phyloP scores from a whole-genome alignment of 2,797 vertebrate species.

The Clarias laeviceps region DNA sequence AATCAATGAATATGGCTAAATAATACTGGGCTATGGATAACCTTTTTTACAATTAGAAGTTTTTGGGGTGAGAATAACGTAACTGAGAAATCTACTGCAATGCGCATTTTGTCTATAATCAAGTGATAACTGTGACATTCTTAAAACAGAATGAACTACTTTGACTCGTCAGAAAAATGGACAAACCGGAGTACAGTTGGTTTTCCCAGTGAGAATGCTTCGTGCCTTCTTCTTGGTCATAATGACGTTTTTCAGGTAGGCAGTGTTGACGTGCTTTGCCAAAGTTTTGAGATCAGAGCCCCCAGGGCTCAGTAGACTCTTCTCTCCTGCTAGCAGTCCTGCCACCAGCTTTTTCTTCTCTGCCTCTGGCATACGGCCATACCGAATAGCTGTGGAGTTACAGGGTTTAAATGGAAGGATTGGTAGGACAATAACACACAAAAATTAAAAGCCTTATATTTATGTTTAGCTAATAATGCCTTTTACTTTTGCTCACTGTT shows the following conservation, averaged over 20 bases:
- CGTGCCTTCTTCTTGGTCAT: slow-evolving; percentile 99
- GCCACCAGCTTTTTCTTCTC: slow-evolving; percentile 97
- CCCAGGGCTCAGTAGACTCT: slow-evolving; percentile 79
- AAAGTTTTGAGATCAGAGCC: slow-evolving; percentile 91
- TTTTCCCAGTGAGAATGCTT: slow-evolving; percentile 93
- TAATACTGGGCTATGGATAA: background rate
- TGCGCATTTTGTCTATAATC: background rate
- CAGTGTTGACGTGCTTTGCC: slow-evolving; percentile 93
- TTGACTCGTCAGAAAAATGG: background rate
- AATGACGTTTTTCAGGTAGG: slow-evolving; percentile 95
- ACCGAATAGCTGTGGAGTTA: slow-evolving; percentile 83
- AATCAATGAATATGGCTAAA: background rate
- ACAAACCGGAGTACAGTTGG: slow-evolving; percentile 87
- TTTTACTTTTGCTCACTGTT: background rate
- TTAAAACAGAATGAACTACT: background rate
- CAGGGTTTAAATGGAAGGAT: background rate
- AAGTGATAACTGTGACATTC: background rate
- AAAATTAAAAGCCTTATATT: background rate
- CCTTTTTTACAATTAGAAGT: background rate
- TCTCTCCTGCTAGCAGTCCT: slow-evolving; percentile 85
- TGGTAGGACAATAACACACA: background rate
- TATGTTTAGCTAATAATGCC: background rate
- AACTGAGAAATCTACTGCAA: background rate
- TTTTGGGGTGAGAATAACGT: background rate
- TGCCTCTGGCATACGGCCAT: slow-evolving; percentile 96